Base-by-base conservation (phyloP, 2,888 invertebrate species). In the Agrilus biguttatus region DNA sequence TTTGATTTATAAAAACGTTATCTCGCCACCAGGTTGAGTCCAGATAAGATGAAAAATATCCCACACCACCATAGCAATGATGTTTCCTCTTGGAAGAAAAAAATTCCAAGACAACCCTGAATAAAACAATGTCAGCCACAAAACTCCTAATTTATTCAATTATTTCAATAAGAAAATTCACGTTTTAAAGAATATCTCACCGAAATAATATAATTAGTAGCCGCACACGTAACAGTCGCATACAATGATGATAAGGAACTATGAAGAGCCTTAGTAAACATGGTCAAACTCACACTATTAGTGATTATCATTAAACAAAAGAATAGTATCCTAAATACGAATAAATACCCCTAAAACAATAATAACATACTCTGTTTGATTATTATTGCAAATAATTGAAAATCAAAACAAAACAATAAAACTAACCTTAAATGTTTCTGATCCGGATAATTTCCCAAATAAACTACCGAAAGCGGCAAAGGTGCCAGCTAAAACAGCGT, bases 11-110 rank as follows among this genome's bases (percentile, higher is more conserved):
- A 19, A 35, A 35, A 41, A 40, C 10, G 4, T 10, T 28, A 28
- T 28, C 28, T 28, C 43, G 74, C 69, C 5, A 87, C 74, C 43
- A 86, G 67, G 19, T 78, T 62, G 19, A 89, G 66, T 7, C 89
- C 89, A 33, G 73, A 54, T 7, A 86, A 61, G 44, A 89, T 82
- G 12, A 84, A 66, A 14, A 71, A 58, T 5, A 82, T 78, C 1
- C 89, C 88, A 8, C 71, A 53, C 76, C 83, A 82, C 78, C 87
- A 87, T 33, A 72, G 59, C 6, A 77, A 39, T 0, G 83, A 75
- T 1, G 83, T 73, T 0, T 72, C 67, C 62, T 89, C 89, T 14
- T 72, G 70, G 62, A 87, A 88, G 36, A 86, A 53, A 7, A 78
- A 45, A 41, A 74, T 69, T 5, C 88, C 88, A 43, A 81, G 67